Evolutionary conservation across 1,140 invertebrate genomes (phyloP), one percentile per base, ranked within the genome.

Genomic region (Brevipalpus yothersi): DNA sequence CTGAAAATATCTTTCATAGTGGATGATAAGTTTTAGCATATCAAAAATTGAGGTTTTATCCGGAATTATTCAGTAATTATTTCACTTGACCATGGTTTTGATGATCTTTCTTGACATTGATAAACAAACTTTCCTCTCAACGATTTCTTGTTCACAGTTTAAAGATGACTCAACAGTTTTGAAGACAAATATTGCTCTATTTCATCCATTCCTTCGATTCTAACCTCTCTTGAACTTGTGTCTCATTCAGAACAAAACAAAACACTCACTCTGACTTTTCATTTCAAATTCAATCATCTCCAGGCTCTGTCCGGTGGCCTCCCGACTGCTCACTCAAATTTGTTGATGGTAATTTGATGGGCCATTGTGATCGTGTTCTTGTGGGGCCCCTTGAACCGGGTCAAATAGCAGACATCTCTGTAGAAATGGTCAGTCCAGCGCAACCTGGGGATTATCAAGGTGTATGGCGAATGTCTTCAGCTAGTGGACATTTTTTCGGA

Each of bases 381-480:
- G 76, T 82, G 51, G 76, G 77, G 45, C 66, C 75, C 42, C 68
- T 89, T 62, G 69, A 73, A 58, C 80, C 85, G n/a, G 78, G 79
- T 51, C 77, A 82, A 66, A 73, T 71, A 9, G 74, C 74, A 51
- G 78, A 83, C 67, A 69, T 89, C 39, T 76, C 75, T 63, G 75
- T 86, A 21, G 74, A 78, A 60, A 78, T 86, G 74, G 72, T 72
- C 9, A 82, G 81, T 70, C 84, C 86, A 19, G 65, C 73, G 39
- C 66, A 73, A 56, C 72, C 78, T 59, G 84, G 84, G 12, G 51
- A 31, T n/a, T 85, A 83, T 68, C 78, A 83, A 65, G 78, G 81
- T 70, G 81, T 84, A 72, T 91, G 85, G 84, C 77, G 84, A 62
- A 78, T 89, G 76, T 79, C 77, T 66, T 85, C 83, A 54, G 72